Conservation (phyloP, 2,888 invertebrate genomes). For the Drymonia ruficornis region DNA sequence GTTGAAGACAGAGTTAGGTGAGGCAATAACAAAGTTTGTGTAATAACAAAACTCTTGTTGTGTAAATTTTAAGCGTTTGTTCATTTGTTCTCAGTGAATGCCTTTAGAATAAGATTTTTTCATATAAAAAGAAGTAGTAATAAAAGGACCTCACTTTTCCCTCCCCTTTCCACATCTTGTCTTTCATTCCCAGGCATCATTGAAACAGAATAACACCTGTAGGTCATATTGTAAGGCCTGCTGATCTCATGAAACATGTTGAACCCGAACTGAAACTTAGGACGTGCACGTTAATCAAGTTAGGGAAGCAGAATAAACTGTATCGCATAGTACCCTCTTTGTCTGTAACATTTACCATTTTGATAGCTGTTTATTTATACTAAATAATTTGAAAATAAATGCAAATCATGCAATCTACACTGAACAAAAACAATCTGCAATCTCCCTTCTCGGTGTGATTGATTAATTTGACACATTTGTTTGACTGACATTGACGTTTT, state of each 20-base stretch:
- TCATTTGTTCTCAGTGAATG: too few relatives aligned
- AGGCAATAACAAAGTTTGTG: background rate
- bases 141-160: conserved; percentile 92
- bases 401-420: conserved; percentile 58
- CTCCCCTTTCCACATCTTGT: conserved; percentile 97
- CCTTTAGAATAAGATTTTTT: too few relatives aligned
- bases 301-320: conserved; percentile 6
- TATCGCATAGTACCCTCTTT: conserved; percentile 20
- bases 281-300: conserved; percentile 55
- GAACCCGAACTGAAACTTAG: conserved; percentile 92
- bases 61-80: too few relatives aligned
- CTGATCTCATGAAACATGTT: conserved; percentile 94
- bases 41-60: background rate
- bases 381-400: conserved; percentile 47
- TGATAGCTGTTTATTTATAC: conserved; percentile 34
- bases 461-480: conserved; percentile 34
- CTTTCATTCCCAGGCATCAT: conserved; percentile 98
- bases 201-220: conserved; percentile 96
- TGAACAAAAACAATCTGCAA: conserved; percentile 39
- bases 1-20: too few relatives aligned
- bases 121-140: background rate
- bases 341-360: conserved; percentile 51
- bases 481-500: background rate
- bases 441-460: conserved; percentile 30
- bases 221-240: conserved; percentile 92